phyloP scores from a whole-genome alignment of 2,888 invertebrate genomes.

The Drymonia ruficornis region DNA sequence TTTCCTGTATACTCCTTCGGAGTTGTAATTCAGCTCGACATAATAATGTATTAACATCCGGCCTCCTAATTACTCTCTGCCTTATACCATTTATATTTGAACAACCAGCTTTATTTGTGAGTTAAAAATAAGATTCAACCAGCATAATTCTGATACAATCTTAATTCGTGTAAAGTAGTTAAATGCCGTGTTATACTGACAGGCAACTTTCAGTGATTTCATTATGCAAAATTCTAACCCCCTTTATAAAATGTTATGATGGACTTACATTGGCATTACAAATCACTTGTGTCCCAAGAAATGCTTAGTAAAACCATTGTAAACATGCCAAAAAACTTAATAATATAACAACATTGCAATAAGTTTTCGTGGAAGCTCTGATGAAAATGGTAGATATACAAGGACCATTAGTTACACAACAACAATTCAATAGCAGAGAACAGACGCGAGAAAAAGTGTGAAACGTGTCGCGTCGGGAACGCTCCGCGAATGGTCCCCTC shows the following conservation, averaged over 20 bases:
- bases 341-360: neutral
- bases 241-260: too few species aligned
- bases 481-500: constrained; percentile 31
- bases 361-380: neutral
- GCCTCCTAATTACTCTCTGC: neutral
- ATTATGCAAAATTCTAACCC: too few species aligned
- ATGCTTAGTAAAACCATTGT: too few species aligned
- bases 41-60: constrained; percentile 1
- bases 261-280: too few species aligned
- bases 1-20: neutral
- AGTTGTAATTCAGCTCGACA: constrained; percentile 2
- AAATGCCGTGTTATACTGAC: too few species aligned
- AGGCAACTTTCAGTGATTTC: too few species aligned
- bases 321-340: too few species aligned
- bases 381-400: neutral
- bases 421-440: neutral
- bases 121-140: too few species aligned
- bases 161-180: too few species aligned
- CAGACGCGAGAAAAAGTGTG: neutral
- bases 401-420: neutral
- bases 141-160: too few species aligned
- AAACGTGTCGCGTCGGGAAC: neutral
- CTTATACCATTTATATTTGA: neutral
- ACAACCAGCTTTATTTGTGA: neutral
- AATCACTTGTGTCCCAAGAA: too few species aligned